phyloP scores from a whole-genome alignment of 2,888 invertebrate genomes.

The Caenorhabditis sulstoni region DNA sequence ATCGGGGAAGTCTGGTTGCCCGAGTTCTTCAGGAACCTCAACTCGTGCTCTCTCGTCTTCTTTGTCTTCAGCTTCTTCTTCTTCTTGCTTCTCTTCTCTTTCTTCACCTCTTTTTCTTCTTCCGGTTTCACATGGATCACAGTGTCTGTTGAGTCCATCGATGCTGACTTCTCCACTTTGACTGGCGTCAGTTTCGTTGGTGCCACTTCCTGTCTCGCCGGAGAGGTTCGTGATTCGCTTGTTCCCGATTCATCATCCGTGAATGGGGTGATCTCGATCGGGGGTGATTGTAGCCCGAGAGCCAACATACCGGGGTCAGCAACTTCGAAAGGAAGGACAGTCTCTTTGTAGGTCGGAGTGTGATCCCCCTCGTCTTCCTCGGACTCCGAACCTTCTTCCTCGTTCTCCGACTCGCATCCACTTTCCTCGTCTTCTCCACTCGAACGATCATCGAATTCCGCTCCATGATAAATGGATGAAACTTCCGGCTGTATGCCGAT shows the following conservation, averaged over 20 bases:
- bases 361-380: slow-evolving; percentile 7
- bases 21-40: slow-evolving; percentile 65
- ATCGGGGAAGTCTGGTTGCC: slow-evolving; percentile 54
- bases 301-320: slow-evolving; percentile 33
- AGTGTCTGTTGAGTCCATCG: slow-evolving; percentile 65
- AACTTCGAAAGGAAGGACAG: slow-evolving; percentile 41
- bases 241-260: slow-evolving; percentile 40
- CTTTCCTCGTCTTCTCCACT: slow-evolving; percentile 35
- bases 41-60: slow-evolving; percentile 39
- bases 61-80: slow-evolving; percentile 33
- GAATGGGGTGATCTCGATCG: slow-evolving; percentile 56
- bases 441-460: slow-evolving; percentile 29
- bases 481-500: slow-evolving; percentile 77
- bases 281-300: slow-evolving; percentile 43
- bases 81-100: slow-evolving; percentile 42
- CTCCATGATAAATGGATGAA: slow-evolving; percentile 64
- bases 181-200: slow-evolving; percentile 3
- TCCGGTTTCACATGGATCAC: slow-evolving; percentile 57
- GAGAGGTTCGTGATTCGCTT: slow-evolving; percentile 42
- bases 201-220: not conserved
- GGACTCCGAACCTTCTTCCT: slow-evolving; percentile 20
- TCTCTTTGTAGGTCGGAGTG: slow-evolving; percentile 19
- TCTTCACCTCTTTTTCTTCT: slow-evolving; percentile 18
- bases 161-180: slow-evolving; percentile 58
- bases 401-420: slow-evolving; percentile 30